These are phyloP conservation scores for Iguana delicatissima DNA, from an alignment of 2,797 vertebrate genomes.

Conservation along the genomic window DNA sequence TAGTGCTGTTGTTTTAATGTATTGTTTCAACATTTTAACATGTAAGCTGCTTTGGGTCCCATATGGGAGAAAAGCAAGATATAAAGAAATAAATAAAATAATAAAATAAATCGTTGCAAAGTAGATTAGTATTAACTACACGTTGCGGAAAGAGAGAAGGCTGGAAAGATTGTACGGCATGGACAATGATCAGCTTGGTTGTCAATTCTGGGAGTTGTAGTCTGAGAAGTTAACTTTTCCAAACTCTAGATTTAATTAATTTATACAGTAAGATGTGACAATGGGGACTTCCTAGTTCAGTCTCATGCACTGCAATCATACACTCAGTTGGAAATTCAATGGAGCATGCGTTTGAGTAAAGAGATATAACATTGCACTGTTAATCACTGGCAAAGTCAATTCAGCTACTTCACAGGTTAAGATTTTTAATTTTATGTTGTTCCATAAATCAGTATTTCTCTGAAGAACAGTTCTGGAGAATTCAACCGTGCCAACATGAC, in stretches of 20 bases:
- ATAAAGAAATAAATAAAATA: not conserved
- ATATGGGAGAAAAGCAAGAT: no score
- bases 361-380: no score
- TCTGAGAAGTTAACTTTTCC: no score
- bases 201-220: no score
- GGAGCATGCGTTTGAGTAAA: not conserved
- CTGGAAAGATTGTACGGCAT: no score
- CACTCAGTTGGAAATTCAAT: not conserved
- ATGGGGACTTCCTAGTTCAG: not conserved
- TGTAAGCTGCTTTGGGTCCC: no score
- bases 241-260: no score
- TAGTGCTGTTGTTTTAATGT: not conserved
- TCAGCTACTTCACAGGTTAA: not conserved
- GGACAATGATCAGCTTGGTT: no score
- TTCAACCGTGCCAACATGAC: not conserved
- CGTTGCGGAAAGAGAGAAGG: not conserved
- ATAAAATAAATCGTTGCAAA: no score
- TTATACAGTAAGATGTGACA: no score
- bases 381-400: not conserved
- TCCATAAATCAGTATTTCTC: not conserved
- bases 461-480: constrained; percentile 5
- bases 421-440: not conserved
- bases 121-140: not conserved
- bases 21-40: not conserved
- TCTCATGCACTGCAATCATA: not conserved